phyloP scores from a whole-genome alignment of 2,113 vertebrate species.

The Chitala chitala region DNA sequence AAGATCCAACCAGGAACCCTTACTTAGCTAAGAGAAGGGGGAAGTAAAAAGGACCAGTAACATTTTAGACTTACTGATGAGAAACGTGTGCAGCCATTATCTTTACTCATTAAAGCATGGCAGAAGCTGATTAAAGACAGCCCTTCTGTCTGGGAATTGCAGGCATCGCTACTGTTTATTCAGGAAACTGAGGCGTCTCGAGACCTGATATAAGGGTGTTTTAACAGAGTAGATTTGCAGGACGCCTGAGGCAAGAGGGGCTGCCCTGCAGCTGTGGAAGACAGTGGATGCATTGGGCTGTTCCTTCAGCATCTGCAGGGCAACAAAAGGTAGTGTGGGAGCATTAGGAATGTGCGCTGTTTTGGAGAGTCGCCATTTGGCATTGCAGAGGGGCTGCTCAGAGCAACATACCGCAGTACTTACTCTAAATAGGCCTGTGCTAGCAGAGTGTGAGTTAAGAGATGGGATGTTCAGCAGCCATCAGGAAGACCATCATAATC shows the following conservation, averaged over 20 bases:
- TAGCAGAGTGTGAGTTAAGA: background rate
- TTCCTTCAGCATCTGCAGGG: constrained; percentile 50
- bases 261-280: constrained; percentile 55
- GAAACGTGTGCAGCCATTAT: constrained; percentile 26
- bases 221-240: background rate
- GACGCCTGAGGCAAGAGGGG: constrained; percentile 23
- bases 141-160: background rate
- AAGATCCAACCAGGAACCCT: constrained; percentile 53
- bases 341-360: no score
- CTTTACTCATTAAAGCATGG: constrained; percentile 1
- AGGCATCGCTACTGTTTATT: background rate
- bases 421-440: background rate
- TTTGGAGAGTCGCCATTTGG: no score
- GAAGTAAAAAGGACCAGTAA: constrained; percentile 16
- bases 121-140: constrained; percentile 17
- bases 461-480: background rate
- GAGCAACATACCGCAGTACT: background rate
- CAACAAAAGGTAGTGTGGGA: constrained; percentile 29
- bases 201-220: background rate
- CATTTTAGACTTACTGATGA: constrained; percentile 45
- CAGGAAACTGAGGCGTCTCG: background rate
- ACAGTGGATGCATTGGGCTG: constrained; percentile 39
- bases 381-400: background rate
- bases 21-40: constrained; percentile 51
- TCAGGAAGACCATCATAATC: background rate